Evolutionary conservation across 2,113 vertebrate genomes (phyloP).

Genomic region (Falcunculus frontatus): DNA sequence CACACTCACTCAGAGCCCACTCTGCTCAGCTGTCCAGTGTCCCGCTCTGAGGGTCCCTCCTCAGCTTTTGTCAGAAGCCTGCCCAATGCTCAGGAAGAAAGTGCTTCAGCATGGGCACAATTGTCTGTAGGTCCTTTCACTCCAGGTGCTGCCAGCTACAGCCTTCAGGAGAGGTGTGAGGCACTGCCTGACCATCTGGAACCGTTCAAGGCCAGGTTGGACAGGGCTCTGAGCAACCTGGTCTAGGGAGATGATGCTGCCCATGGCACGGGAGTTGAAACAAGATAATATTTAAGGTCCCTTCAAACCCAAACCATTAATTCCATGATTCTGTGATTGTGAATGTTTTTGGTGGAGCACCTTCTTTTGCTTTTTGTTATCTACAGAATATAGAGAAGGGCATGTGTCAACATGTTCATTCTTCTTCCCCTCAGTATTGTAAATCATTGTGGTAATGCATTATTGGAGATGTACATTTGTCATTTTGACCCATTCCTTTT

Average conservation of each 20-base stretch:
- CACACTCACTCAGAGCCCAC: not conserved
- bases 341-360: not conserved
- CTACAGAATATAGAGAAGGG: not conserved
- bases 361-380: not conserved
- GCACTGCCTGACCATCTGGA: not conserved
- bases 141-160: not conserved
- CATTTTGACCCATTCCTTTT: not conserved
- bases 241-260: not conserved
- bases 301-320: not conserved
- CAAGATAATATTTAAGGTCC: not conserved
- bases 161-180: not conserved
- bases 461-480: not conserved
- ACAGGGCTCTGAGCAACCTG: not conserved
- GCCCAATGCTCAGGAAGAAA: not conserved
- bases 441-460: not conserved
- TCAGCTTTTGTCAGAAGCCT: not conserved
- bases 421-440: not conserved
- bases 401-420: not conserved
- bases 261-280: not conserved
- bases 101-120: not conserved
- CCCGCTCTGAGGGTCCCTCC: not conserved
- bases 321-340: not conserved
- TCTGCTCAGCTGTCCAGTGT: not conserved
- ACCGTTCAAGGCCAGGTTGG: not conserved
- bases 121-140: not conserved